Evolutionary conservation across 2,888 invertebrate genomes (phyloP).

Genomic region (Zygogramma bicolorata): DNA sequence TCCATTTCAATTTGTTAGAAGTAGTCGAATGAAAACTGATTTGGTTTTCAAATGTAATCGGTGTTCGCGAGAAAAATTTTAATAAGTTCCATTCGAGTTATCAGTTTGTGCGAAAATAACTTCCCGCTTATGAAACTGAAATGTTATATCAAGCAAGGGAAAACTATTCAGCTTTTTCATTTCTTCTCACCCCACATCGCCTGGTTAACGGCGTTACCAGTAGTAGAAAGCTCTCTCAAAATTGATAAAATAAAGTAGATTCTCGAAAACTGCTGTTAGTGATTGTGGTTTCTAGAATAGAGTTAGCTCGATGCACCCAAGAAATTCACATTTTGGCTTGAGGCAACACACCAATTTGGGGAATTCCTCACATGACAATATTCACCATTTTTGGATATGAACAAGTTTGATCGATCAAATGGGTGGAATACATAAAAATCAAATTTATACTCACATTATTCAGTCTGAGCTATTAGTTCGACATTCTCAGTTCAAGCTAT

Average conservation of each 20-base stretch:
- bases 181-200: background rate
- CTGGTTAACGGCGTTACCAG: conserved; percentile 9
- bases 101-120: background rate
- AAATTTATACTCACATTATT: too few species aligned
- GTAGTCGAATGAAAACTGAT: background rate
- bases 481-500: too few species aligned
- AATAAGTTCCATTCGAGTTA: background rate
- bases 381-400: too few species aligned
- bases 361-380: too few species aligned
- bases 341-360: background rate
- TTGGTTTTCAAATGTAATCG: conserved; percentile 3
- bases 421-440: too few species aligned
- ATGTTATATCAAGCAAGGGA: background rate
- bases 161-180: conserved; percentile 1
- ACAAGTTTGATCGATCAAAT: too few species aligned
- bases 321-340: background rate
- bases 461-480: too few species aligned
- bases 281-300: conserved; percentile 16
- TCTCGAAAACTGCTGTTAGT: conserved; percentile 3
- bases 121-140: conserved; percentile 1
- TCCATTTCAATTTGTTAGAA: background rate
- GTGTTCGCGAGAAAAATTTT: background rate
- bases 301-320: background rate
- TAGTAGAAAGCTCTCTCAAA: conserved; percentile 4
- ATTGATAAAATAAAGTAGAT: conserved; percentile 17